A percentile compares a stretch with the other conserved stretches of the same genome.
Evolutionary conservation across 2,888 invertebrate species (phyloP).

Genomic region (Agelastica alni): DNA sequence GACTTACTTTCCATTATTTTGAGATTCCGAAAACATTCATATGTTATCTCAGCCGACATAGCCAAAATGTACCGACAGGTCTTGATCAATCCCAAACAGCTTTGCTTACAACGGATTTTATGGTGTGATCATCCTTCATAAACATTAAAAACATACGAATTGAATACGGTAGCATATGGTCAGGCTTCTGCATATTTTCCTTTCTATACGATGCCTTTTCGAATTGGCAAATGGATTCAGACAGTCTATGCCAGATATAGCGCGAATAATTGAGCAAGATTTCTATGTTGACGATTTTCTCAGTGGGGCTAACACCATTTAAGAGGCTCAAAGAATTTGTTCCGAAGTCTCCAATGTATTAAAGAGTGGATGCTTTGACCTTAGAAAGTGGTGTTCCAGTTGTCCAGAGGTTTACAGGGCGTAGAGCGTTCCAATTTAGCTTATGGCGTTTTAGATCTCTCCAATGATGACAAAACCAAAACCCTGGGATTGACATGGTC

Average conservation of each 20-base stretch:
- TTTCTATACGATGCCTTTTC: slow-evolving; percentile 18
- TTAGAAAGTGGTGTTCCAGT: slow-evolving; percentile 14
- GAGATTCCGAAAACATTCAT: slow-evolving; percentile 25
- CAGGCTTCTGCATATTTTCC: slow-evolving; percentile 17
- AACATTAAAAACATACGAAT: slow-evolving; percentile 23
- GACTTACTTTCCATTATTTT: slow-evolving; percentile 26
- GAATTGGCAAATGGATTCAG: slow-evolving; percentile 7
- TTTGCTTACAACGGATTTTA: slow-evolving; percentile 28
- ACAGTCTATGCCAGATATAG: slow-evolving; percentile 10
- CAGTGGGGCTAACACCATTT: slow-evolving; percentile 14
- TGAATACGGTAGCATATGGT: slow-evolving; percentile 31
- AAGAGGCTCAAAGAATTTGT: slow-evolving; percentile 22
- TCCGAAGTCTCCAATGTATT: slow-evolving; percentile 8
- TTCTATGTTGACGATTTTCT: slow-evolving; percentile 26
- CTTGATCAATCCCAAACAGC: slow-evolving; percentile 19
- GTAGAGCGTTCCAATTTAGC: neutral
- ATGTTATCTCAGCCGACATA: slow-evolving; percentile 28
- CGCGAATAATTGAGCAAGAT: slow-evolving; percentile 6
- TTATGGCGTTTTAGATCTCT: slow-evolving; percentile 2
- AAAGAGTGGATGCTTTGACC: slow-evolving; percentile 8
- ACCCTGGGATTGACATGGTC: slow-evolving; percentile 7
- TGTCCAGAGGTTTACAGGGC: slow-evolving; percentile 2
- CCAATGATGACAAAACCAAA: slow-evolving; percentile 3
- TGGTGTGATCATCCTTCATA: slow-evolving; percentile 26
- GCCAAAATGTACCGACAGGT: slow-evolving; percentile 35